These are phyloP conservation scores for Takifugu rubripes DNA, from an alignment of 2,797 vertebrate genomes.

Conservation along the genomic window DNA sequence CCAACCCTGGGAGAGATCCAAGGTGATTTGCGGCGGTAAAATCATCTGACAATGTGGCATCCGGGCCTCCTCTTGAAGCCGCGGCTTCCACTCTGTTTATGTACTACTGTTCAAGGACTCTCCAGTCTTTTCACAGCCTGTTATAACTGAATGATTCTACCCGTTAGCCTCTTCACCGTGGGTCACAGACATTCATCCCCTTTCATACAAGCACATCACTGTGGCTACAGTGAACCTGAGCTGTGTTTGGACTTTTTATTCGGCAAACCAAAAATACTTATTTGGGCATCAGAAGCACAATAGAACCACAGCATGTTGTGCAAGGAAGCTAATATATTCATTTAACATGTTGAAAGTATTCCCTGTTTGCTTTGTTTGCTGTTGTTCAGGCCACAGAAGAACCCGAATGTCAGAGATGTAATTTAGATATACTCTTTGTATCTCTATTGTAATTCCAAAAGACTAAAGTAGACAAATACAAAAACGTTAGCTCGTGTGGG, in stretches of 20 bases:
- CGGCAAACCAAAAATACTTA: too few relatives aligned
- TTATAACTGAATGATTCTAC: constrained; percentile 36
- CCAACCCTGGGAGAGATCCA: constrained; percentile 41
- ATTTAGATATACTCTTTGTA: too few relatives aligned
- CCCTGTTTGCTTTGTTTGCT: too few relatives aligned
- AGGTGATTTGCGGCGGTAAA: constrained; percentile 38
- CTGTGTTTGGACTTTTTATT: not conserved
- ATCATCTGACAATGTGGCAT: constrained; percentile 53
- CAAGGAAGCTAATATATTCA: too few relatives aligned
- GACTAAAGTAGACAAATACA: too few relatives aligned
- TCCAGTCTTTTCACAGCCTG: constrained; percentile 25
- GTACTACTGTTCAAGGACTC: constrained; percentile 13
- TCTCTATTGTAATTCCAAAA: too few relatives aligned
- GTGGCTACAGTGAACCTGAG: constrained; percentile 17
- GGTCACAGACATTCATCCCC: constrained; percentile 27
- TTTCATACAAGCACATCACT: constrained; percentile 21
- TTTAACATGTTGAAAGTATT: too few relatives aligned
- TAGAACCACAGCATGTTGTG: too few relatives aligned
- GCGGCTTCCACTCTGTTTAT: constrained; percentile 32
- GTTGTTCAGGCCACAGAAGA: too few relatives aligned
- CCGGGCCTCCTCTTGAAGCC: constrained; percentile 41
- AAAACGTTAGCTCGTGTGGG: too few relatives aligned
- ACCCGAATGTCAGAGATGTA: too few relatives aligned
- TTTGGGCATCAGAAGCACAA: too few relatives aligned
- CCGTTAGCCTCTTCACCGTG: constrained; percentile 20